Evolutionary conservation across 1,140 invertebrate genomes (phyloP).

Genomic region (Adoxophyes honmai): DNA sequence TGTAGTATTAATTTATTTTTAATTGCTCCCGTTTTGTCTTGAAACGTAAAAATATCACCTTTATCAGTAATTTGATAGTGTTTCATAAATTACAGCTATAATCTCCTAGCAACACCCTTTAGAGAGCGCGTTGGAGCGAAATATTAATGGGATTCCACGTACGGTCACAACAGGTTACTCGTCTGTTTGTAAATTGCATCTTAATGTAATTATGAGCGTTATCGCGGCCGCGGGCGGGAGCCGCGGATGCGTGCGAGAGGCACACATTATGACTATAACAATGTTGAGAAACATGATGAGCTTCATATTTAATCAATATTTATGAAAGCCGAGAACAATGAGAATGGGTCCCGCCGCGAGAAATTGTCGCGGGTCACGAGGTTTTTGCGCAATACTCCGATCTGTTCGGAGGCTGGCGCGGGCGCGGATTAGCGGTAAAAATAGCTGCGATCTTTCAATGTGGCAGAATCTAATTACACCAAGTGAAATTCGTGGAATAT

Average conservation of each 20-base stretch:
- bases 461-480: slow-evolving; percentile 1
- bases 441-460: slow-evolving; percentile 9
- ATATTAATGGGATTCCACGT: slow-evolving; percentile 57
- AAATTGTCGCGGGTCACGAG: slow-evolving; percentile 41
- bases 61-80: slow-evolving; percentile 39
- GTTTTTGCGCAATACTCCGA: slow-evolving; percentile 37
- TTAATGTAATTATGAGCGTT: slow-evolving; percentile 45
- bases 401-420: slow-evolving; percentile 20
- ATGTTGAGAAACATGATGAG: slow-evolving; percentile 55
- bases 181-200: slow-evolving; percentile 34
- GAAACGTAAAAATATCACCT: slow-evolving; percentile 26
- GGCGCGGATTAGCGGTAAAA: slow-evolving; percentile 26
- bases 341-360: slow-evolving; percentile 42
- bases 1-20: too few relatives aligned
- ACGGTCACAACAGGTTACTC: slow-evolving; percentile 44
- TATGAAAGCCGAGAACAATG: slow-evolving; percentile 68
- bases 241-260: background rate
- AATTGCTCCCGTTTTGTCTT: too few relatives aligned
- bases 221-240: slow-evolving; percentile 32
- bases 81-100: slow-evolving; percentile 41
- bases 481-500: background rate
- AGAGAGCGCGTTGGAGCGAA: slow-evolving; percentile 25
- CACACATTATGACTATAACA: slow-evolving; percentile 30
- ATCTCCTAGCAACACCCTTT: slow-evolving; percentile 33
- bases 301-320: slow-evolving; percentile 43